A percentile compares a stretch with the other conserved stretches of the same genome.
Conservation (phyloP, 92 coral and sea anemone genomes). For the Porites lobata region DNA sequence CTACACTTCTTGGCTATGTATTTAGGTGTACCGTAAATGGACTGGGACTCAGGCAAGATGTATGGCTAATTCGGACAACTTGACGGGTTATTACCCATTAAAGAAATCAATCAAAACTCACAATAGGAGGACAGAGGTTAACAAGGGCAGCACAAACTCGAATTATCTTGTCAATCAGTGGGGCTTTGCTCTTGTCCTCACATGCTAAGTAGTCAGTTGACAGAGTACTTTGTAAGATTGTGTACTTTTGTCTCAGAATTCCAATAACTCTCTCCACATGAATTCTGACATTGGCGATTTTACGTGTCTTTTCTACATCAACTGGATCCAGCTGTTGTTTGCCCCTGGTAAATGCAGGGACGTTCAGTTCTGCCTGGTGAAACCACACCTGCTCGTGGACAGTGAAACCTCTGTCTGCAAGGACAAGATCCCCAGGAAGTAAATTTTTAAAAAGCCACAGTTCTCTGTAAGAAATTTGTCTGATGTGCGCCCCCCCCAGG, state of each 20-base stretch:
- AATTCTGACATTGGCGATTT: constrained; percentile 54
- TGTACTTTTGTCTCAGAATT: constrained; percentile 41
- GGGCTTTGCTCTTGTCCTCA: too few species aligned
- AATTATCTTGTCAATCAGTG: background rate
- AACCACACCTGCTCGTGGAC: constrained; percentile 43
- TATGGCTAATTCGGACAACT: background rate
- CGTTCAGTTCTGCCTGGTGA: constrained; percentile 45
- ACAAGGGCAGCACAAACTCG: constrained; percentile 67
- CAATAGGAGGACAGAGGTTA: constrained; percentile 65
- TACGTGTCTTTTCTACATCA: constrained; percentile 51
- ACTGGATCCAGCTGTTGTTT: constrained; percentile 45
- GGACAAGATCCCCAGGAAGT: constrained; percentile 48
- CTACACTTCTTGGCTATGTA: too few species aligned
- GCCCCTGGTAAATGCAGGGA: constrained; percentile 53
- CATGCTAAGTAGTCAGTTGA: too few species aligned
- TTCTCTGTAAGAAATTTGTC: constrained; percentile 42
- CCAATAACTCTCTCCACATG: constrained; percentile 59
- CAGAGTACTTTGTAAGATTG: constrained; percentile 23
- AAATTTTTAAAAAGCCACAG: constrained; percentile 50
- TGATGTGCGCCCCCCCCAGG: background rate
- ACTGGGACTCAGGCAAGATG: background rate
- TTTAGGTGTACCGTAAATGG: too few species aligned
- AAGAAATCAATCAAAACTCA: constrained; percentile 52
- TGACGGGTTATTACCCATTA: background rate
- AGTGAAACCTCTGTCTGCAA: constrained; percentile 55